Evolutionary conservation across 1,140 invertebrate genomes (phyloP).

Genomic region (Ceratosolen solmsi): DNA sequence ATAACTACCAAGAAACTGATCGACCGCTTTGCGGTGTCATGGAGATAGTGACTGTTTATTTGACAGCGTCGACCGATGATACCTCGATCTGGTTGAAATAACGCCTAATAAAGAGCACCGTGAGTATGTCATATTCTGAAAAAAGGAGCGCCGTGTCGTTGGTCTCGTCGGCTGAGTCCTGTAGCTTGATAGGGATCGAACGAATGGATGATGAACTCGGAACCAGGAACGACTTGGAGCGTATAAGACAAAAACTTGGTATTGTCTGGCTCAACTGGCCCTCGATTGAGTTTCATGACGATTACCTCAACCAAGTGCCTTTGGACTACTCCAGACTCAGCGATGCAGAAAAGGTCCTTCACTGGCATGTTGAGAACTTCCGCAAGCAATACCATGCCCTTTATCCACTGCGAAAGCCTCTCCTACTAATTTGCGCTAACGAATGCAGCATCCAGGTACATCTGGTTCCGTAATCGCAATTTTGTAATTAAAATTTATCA

Average conservation of each 20-base stretch:
- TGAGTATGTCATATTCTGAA: not conserved
- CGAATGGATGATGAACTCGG: not conserved
- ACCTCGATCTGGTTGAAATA: not conserved
- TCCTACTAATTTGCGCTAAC: conserved; percentile 85
- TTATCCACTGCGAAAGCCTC: conserved; percentile 80
- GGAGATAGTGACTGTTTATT: too few relatives aligned
- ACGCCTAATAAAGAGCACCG: too few relatives aligned
- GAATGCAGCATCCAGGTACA: conserved; percentile 84
- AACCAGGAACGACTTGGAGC: conserved; percentile 58
- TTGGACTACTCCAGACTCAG: conserved; percentile 81
- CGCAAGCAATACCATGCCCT: conserved; percentile 82
- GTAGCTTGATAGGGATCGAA: not conserved
- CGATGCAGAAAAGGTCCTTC: conserved; percentile 84
- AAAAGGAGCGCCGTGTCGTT: not conserved
- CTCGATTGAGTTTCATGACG: conserved; percentile 66
- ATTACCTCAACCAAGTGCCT: conserved; percentile 78
- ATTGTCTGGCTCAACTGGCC: conserved; percentile 75
- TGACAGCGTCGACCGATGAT: not conserved
- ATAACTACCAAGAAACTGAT: too few relatives aligned
- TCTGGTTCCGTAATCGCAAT: too few relatives aligned
- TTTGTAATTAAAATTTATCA: too few relatives aligned
- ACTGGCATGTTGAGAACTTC: conserved; percentile 88
- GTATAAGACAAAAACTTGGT: conserved; percentile 71
- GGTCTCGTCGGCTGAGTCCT: not conserved
- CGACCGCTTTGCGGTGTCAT: too few relatives aligned